Percentiles rank a stretch among this genome's conserved stretches.
Evolutionary conservation across 2,113 vertebrate genomes (phyloP).

Genomic region (Cairina moschata): DNA sequence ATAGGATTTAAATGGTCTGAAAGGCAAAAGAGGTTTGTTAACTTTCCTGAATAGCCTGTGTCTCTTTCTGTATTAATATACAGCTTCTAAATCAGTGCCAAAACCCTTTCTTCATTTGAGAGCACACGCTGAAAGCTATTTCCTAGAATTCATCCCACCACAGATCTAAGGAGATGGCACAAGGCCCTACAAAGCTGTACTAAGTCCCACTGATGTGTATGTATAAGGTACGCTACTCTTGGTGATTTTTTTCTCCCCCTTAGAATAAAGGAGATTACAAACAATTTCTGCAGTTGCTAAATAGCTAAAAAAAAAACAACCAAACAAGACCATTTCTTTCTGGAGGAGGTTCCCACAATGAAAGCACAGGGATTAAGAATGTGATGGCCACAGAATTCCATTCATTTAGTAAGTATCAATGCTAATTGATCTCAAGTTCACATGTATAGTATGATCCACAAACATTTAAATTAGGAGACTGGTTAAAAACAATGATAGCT

Average conservation of each 20-base stretch:
- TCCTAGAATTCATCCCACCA: neutral
- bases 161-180: neutral
- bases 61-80: neutral
- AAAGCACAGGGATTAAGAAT: neutral
- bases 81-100: neutral
- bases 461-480: neutral
- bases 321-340: neutral
- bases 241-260: neutral
- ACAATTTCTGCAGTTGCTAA: neutral
- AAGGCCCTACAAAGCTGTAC: neutral
- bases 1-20: conserved; percentile 58
- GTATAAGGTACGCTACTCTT: neutral
- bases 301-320: neutral
- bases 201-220: neutral
- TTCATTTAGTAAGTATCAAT: neutral
- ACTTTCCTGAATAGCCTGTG: neutral
- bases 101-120: neutral
- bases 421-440: neutral
- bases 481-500: neutral
- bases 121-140: neutral
- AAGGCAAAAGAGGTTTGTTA: conserved; percentile 5
- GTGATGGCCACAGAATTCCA: neutral
- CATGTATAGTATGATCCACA: neutral
- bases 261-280: neutral
- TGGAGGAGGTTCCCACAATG: neutral